These are phyloP conservation scores for Cantharis rustica DNA, from an alignment of 2,888 invertebrate genomes.

Conservation along the genomic window DNA sequence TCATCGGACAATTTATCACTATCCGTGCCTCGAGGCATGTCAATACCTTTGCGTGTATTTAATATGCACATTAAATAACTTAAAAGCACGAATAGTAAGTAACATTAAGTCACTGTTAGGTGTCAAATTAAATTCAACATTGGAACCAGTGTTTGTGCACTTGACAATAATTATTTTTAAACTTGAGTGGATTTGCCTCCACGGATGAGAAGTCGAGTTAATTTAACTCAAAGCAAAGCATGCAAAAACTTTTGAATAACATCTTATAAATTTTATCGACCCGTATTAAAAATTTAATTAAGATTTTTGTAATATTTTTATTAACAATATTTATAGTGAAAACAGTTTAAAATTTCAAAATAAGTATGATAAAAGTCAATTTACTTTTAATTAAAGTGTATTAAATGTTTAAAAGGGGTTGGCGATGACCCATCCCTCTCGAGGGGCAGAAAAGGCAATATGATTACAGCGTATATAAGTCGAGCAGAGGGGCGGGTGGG, in stretches of 20 bases:
- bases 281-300: background rate
- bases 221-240: background rate
- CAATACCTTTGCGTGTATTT: background rate
- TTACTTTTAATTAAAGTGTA: conserved; percentile 31
- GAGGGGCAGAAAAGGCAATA: conserved; percentile 38
- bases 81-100: background rate
- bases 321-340: background rate
- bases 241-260: background rate
- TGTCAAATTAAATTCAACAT: background rate
- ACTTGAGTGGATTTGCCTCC: background rate
- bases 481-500: conserved; percentile 37
- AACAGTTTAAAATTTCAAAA: conserved; percentile 1
- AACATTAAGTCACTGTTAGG: background rate
- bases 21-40: background rate
- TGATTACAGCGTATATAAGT: conserved; percentile 41
- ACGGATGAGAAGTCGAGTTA: background rate
- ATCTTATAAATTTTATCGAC: background rate
- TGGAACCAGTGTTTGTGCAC: background rate
- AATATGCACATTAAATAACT: background rate
- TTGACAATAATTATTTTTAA: background rate
- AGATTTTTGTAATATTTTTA: background rate
- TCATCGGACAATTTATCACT: background rate
- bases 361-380: conserved; percentile 27
- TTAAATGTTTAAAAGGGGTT: conserved; percentile 29
- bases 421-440: conserved; percentile 21